Evolutionary conservation across 2,113 vertebrate species (phyloP).

Genomic region (Rhegmatorhina hoffmannsi): DNA sequence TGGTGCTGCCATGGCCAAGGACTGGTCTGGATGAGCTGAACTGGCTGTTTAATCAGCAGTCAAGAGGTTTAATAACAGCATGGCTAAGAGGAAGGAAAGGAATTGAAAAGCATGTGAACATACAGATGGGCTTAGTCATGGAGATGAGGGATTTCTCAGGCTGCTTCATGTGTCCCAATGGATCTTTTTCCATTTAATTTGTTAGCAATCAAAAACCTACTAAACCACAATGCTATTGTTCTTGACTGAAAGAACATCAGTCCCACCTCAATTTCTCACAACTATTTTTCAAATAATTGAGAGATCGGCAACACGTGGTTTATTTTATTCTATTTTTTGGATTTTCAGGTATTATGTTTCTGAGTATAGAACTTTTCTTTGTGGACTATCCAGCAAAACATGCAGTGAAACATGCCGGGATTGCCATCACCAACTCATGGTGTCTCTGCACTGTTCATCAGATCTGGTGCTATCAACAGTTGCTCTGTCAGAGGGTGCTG

Average conservation of each 20-base stretch:
- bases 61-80: background rate
- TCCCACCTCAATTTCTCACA: background rate
- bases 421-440: background rate
- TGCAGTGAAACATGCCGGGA: background rate
- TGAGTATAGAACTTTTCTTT: background rate
- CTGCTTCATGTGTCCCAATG: background rate
- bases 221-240: background rate
- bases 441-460: background rate
- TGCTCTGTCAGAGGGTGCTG: background rate
- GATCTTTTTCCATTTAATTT: background rate
- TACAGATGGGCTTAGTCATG: background rate
- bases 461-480: background rate
- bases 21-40: background rate
- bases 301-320: background rate
- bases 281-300: background rate
- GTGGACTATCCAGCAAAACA: background rate
- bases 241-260: background rate
- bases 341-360: background rate
- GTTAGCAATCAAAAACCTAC: background rate
- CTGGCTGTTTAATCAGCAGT: background rate
- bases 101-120: background rate
- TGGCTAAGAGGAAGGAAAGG: background rate
- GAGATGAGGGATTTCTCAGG: background rate
- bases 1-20: background rate
- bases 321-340: background rate